Evolutionary conservation across 2,888 invertebrate genomes (phyloP), one percentile per base, ranked within the genome.

Genomic region (Cosmia trapezina): DNA sequence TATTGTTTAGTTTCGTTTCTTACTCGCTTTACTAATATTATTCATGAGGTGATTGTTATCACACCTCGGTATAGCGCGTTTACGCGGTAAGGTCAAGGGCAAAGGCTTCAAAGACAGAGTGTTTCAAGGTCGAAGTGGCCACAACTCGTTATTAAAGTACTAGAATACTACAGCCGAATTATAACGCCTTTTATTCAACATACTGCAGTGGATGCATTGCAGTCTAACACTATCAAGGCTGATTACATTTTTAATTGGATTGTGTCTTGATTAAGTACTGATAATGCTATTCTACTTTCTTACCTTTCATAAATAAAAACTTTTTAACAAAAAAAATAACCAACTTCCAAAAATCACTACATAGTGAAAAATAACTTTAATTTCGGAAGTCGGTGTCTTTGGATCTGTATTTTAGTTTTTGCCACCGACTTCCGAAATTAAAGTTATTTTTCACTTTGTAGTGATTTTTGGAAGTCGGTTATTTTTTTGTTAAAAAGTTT

Each of bases 31-130:
- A 37, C 33, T 62, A 53, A 78, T 47, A 49, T 53, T 69, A 80
- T 80, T 86, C 78, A 86, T 84, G 83, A 65, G 78, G 56, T 74
- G 84, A 87, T 86, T 64, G 78, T 83, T 78, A 87, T 88, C 86
- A 85, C 63, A 67, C 81, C 69, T 56, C 49, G 43, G 53, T 64
- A 60, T 28, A 61, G 47, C 71, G 80, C 70, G 70, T 62, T 70
- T 67, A 67, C 78, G 79, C 73, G 78, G 68, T 33, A 60, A 73
- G 70, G 83, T 72, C 81, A 83, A 51, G 81, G 81, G 11, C 76
- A 51, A n/a, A 41, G 22, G 33, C 19, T 78, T 70, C 49, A 54
- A 64, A 70, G 57, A 59, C 60, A 65, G 59, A 33, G 53, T 33
- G 28, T 43, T 56, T 70, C 71, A 81, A 81, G 83, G 81, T 1